Evolutionary conservation across 2,888 invertebrate species (phyloP).

Genomic region (Muscina levida): DNA sequence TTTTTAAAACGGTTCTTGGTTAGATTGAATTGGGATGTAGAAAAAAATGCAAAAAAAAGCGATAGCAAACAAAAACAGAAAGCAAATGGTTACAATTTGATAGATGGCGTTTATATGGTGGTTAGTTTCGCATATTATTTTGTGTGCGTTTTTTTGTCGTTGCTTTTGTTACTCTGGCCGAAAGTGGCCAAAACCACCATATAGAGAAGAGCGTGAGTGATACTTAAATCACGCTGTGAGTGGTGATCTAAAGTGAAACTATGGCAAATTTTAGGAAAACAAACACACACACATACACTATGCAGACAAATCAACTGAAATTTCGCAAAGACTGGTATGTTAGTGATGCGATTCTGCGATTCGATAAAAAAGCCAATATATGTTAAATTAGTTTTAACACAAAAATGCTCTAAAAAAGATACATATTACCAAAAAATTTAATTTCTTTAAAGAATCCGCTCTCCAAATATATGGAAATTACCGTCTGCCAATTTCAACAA

Average conservation of each 20-base stretch:
- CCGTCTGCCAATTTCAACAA: no score
- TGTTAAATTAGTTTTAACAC: no score
- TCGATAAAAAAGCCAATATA: no score
- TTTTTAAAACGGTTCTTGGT: slow-evolving; percentile 47
- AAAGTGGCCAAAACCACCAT: slow-evolving; percentile 10
- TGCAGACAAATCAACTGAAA: no score
- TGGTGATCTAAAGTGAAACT: slow-evolving; percentile 52
- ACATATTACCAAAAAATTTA: no score
- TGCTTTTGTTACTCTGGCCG: slow-evolving; percentile 1
- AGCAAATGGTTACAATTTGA: slow-evolving; percentile 39
- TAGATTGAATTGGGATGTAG: slow-evolving; percentile 26
- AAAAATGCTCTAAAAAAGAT: no score
- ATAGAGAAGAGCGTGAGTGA: slow-evolving; percentile 3
- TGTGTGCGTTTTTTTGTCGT: neutral
- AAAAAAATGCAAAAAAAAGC: neutral
- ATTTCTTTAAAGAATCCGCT: no score
- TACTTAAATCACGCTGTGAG: slow-evolving; percentile 32
- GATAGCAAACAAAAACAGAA: slow-evolving; percentile 14
- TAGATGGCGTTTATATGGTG: slow-evolving; percentile 30
- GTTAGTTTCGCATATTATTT: neutral
- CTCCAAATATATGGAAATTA: no score
- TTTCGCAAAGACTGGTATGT: no score
- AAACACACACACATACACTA: neutral
- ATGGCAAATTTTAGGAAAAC: slow-evolving; percentile 23
- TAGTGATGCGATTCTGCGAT: no score